phyloP scores from a whole-genome alignment of 2,888 invertebrate species.

The Schrankia costaestrigalis region DNA sequence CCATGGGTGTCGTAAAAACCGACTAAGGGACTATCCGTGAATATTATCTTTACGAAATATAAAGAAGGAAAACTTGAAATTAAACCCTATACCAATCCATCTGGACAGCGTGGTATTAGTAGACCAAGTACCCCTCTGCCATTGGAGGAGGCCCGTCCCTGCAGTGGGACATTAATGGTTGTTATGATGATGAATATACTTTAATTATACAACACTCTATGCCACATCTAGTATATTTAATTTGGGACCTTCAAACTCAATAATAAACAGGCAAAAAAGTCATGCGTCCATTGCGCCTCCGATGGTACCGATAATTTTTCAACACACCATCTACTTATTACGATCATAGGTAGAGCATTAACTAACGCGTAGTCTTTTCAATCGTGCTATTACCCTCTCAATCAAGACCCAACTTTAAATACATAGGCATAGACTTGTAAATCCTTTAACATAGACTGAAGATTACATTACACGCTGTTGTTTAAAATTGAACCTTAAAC shows the following conservation, averaged over 20 bases:
- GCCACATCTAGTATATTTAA: constrained; percentile 15
- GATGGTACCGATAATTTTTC: constrained; percentile 80
- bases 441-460: constrained; percentile 12
- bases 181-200: background rate
- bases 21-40: no score
- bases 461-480: constrained; percentile 13
- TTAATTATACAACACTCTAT: background rate
- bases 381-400: constrained; percentile 23
- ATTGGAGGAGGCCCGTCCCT: no score
- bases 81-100: no score
- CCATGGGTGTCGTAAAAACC: no score
- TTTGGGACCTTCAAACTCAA: constrained; percentile 57
- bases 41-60: no score
- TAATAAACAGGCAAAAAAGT: constrained; percentile 77
- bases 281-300: constrained; percentile 76
- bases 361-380: constrained; percentile 64
- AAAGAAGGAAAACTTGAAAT: no score
- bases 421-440: constrained; percentile 14
- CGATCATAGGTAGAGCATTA: constrained; percentile 77
- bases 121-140: no score
- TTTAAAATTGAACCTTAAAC: constrained; percentile 22
- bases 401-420: constrained; percentile 31
- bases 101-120: no score
- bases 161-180: no score
- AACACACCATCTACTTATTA: constrained; percentile 81